A percentile compares a stretch with the other conserved stretches of the same genome.
Evolutionary conservation across 1,140 invertebrate genomes (phyloP).

Genomic region (Drosophila elegans): DNA sequence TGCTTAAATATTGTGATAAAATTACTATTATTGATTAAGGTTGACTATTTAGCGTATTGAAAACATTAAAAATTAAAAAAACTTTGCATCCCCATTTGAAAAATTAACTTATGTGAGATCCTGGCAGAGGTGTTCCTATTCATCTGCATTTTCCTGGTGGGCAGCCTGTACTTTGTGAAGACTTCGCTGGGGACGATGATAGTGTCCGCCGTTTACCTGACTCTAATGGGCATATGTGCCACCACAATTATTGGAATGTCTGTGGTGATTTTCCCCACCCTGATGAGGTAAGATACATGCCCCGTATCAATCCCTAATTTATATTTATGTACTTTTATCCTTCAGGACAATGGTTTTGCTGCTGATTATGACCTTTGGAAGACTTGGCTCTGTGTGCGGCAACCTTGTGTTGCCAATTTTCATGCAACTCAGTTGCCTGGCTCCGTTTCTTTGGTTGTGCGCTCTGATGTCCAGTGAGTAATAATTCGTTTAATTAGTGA

Average conservation of each 20-base stretch:
- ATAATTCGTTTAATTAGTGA: background rate
- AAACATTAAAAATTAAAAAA: too few relatives aligned
- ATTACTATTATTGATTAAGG: background rate
- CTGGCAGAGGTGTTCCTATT: constrained; percentile 58
- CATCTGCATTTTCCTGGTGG: constrained; percentile 51
- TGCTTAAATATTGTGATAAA: too few relatives aligned
- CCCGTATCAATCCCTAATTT: background rate
- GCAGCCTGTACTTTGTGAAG: constrained; percentile 51
- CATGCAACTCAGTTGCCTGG: constrained; percentile 52
- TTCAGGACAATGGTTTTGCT: constrained; percentile 67
- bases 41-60: too few relatives aligned
- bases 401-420: constrained; percentile 61
- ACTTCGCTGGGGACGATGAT: constrained; percentile 25
- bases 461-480: constrained; percentile 59
- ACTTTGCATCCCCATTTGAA: background rate
- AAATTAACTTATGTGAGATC: background rate
- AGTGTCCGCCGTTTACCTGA: constrained; percentile 71
- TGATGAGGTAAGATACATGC: constrained; percentile 85
- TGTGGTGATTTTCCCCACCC: constrained; percentile 87
- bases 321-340: background rate
- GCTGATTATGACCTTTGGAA: constrained; percentile 72
- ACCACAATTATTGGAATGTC: constrained; percentile 86
- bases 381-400: constrained; percentile 60
- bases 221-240: constrained; percentile 85
- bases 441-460: constrained; percentile 61